Evolutionary conservation across 2,113 vertebrate species (phyloP), one percentile per base, ranked within the genome.

Genomic region (Corythornis cristatus): DNA sequence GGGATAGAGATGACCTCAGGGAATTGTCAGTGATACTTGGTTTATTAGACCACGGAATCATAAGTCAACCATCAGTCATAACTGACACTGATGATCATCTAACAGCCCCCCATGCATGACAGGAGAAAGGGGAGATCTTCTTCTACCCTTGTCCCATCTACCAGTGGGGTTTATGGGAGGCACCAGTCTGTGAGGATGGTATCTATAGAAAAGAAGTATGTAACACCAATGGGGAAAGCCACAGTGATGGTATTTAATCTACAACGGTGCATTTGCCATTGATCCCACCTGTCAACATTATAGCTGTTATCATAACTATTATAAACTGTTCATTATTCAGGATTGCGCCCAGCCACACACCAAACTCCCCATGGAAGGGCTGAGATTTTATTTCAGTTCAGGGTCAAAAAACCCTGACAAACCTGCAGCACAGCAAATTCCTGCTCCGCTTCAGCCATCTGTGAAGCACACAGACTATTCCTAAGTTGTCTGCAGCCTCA

Each of bases 231-330:
- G 7, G 23, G 26, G 40, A 87, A 58, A 58, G 50, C 31, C 65
- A 43, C n/a, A 31, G 4, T 17, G 37, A n/a, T 3, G 2, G 22
- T 23, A 42, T 37, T 73, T 74, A 50, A 56, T 0, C 0, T 11
- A 31, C 8, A 22, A 62, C 28, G 35, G 28, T 1, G 5, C 9
- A 10, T 23, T 53, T 72, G 56, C 25, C 15, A 20, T 57, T 40
- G 14, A 76, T 21, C 64, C 22, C 35, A 15, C 31, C 15, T 33
- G 8, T n/a, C 54, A 82, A 5, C n/a, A 42, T 46, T 37, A 56
- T 22, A 43, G 68, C 33, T 42, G 22, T 19, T 60, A 17, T 37
- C 29, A 60, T 42, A 21, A 33, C 25, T 20, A 2, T n/a, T 40
- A 65, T 6, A 67, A 77, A 67, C 19, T 50, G 8, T 42, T 78